A percentile compares a stretch with the other conserved stretches of the same genome.
phyloP scores from a whole-genome alignment of 2,797 vertebrate species.

The Alosa sapidissima region DNA sequence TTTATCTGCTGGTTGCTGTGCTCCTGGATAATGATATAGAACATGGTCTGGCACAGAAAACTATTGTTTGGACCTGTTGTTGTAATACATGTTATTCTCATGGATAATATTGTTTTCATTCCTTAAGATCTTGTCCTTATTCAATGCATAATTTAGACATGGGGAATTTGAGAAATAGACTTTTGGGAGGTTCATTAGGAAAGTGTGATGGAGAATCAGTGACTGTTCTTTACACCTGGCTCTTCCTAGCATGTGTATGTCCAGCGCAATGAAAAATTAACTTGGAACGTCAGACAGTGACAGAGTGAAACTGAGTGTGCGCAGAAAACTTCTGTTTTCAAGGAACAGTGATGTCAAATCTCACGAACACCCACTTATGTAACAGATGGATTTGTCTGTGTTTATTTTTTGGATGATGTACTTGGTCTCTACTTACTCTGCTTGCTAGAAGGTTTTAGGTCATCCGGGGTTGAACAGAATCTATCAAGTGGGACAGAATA shows the following conservation, averaged over 20 bases:
- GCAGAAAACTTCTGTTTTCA: neutral
- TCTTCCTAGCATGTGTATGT: neutral
- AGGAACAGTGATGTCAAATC: neutral
- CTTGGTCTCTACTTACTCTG: neutral
- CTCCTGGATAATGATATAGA: neutral
- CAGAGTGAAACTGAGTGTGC: neutral
- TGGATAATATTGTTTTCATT: neutral
- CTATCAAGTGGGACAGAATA: constrained; percentile 8
- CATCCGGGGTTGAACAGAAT: neutral
- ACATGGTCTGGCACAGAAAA: neutral
- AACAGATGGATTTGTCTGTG: neutral
- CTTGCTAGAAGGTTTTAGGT: constrained; percentile 7
- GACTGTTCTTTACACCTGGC: neutral
- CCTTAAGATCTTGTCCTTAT: neutral
- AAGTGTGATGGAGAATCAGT: neutral
- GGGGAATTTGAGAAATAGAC: neutral
- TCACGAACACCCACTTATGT: neutral
- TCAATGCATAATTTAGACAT: neutral
- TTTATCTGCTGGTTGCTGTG: neutral
- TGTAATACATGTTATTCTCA: neutral
- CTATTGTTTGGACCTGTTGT: neutral
- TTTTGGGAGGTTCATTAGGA: neutral
- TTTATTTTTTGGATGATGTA: constrained; percentile 13
- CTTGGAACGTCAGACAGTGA: neutral
- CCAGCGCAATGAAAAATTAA: neutral